A percentile compares a stretch with the other conserved stretches of the same genome.
Evolutionary conservation across 1,140 invertebrate species (phyloP).

Genomic region (Ylistrum balloti): DNA sequence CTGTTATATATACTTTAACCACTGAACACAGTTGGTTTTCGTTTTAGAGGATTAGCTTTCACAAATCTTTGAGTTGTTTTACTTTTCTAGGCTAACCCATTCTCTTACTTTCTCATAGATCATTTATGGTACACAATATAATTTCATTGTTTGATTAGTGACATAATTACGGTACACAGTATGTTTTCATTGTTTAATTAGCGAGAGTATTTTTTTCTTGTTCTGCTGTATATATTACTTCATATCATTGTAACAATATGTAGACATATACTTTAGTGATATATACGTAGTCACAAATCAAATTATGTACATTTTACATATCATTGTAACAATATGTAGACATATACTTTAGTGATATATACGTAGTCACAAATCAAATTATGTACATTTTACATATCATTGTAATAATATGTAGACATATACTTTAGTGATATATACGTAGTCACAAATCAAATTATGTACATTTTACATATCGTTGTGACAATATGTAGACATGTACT

Average conservation of each 20-base stretch:
- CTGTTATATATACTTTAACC: neutral
- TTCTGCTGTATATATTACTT: slow-evolving; percentile 14
- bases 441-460: too few relatives aligned
- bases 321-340: neutral
- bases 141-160: neutral
- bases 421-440: too few relatives aligned
- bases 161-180: neutral
- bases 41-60: slow-evolving; percentile 10
- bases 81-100: neutral
- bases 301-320: neutral
- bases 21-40: slow-evolving; percentile 21
- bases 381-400: neutral
- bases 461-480: neutral
- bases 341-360: too few relatives aligned
- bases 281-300: too few relatives aligned
- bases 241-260: neutral
- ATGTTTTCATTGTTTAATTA: neutral
- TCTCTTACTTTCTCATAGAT: slow-evolving; percentile 20
- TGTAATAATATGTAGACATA: neutral
- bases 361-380: too few relatives aligned
- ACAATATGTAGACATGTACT: neutral
- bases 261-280: neutral
- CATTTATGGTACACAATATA: too few relatives aligned
- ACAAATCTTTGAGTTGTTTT: slow-evolving; percentile 7
- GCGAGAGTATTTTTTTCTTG: neutral